Evolutionary conservation across 1,140 invertebrate species (phyloP), one percentile per base, ranked within the genome.

Genomic region (Achatina immaculata): DNA sequence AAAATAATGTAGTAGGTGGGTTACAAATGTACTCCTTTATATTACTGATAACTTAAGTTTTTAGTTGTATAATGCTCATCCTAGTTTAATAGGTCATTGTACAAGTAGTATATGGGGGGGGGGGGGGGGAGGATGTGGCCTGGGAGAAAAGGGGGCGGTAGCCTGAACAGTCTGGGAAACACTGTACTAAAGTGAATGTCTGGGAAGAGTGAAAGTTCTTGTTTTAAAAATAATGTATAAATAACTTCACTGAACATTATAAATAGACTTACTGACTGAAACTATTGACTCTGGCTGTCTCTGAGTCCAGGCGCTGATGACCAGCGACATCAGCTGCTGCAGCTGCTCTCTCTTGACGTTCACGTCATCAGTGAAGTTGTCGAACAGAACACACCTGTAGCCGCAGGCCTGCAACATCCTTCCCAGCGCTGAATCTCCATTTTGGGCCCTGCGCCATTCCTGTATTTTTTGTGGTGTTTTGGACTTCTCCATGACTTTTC

Each of bases 371-470:
- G 65, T 38, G 14, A 31, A 68, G 24, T 68, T 68, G 24, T 68
- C 65, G 9, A 68, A 68, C 65, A 68, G 31, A 34, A 68, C 65
- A 68, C 65, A 68, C 16, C 38, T 68, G 65, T 68, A 68, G 28
- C 36, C 36, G 65, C 65, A 68, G 65, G 65, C 9, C 24, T 31
- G 6, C 11, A 68, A 68, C 14, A 68, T 38, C 24, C 21, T 68
- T 19, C 38, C 65, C 65, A 34, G 21, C 4, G 36, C 65, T 55
- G 51, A 55, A 55, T 14, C 24, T 16, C 2, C 9, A 3, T 68
- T 36, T 24, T 34, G 65, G 2, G 31, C 34, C n/a, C 38, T 34
- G 36, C 65, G 36, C 65, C 65, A 68, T 6, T 68, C 14, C 1
- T 21, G 31, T 1, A 68, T 7, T 11, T 21, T 36, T 24, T 68